phyloP scores from a whole-genome alignment of 2,113 vertebrate species.

The Jacana jacana region DNA sequence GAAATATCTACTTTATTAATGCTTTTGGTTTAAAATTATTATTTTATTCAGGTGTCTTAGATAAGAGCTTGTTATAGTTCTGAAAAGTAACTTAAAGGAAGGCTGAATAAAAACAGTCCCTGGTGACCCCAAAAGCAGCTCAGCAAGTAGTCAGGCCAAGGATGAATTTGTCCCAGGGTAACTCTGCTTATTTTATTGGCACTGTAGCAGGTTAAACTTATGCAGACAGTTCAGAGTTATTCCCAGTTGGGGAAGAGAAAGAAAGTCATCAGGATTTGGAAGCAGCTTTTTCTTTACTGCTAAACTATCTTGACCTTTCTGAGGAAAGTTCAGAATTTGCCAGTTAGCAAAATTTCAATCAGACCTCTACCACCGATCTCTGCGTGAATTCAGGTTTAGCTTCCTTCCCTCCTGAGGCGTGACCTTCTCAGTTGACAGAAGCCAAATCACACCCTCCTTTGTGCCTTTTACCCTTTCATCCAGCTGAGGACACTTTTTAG shows the following conservation, averaged over 20 bases:
- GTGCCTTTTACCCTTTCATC: not conserved
- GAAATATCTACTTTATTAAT: slow-evolving; percentile 55
- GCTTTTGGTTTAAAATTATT: slow-evolving; percentile 28
- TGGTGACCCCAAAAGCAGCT: not conserved
- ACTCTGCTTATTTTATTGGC: not conserved
- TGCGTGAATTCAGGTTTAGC: not conserved
- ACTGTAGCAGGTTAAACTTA: not conserved
- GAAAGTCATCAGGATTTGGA: not conserved
- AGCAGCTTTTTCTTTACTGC: not conserved
- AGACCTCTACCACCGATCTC: not conserved
- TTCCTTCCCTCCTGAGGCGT: rapidly evolving
- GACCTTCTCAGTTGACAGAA: not conserved
- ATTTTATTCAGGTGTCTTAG: slow-evolving; percentile 1
- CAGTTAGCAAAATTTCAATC: not conserved
- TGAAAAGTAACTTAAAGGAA: not conserved
- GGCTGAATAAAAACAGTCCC: not conserved
- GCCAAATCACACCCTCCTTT: not conserved
- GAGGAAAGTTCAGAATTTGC: not conserved
- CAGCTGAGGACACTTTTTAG: not conserved
- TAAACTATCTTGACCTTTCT: slow-evolving; percentile 17
- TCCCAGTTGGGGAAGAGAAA: not conserved
- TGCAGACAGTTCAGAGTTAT: not conserved
- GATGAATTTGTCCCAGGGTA: not conserved
- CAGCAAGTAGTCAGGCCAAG: not conserved
- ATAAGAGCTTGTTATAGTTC: not conserved